Percentiles rank a stretch among this genome's conserved stretches.
These are phyloP conservation scores for Ectemnius continuus DNA, from an alignment of 2,888 invertebrate species.

Conservation along the genomic window DNA sequence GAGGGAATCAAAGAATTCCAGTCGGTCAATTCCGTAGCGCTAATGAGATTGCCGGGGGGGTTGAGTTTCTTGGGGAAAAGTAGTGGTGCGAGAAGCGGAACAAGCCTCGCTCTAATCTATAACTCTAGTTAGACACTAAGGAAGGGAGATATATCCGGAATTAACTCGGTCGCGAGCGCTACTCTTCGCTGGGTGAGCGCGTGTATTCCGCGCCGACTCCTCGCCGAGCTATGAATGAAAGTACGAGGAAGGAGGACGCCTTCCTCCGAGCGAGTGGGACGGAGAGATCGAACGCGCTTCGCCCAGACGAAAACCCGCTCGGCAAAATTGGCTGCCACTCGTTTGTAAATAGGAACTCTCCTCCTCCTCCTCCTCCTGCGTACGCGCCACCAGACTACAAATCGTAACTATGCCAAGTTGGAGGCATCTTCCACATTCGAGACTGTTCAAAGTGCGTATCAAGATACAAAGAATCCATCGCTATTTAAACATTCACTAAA, in stretches of 20 bases:
- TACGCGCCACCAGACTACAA: too few relatives aligned
- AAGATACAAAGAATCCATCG: too few relatives aligned
- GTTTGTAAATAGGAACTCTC: too few relatives aligned
- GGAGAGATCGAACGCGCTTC: not conserved
- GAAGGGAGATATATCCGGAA: not conserved
- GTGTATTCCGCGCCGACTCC: not conserved
- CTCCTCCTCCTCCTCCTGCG: too few relatives aligned
- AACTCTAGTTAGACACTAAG: slow-evolving; percentile 6
- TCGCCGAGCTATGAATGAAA: slow-evolving; percentile 4
- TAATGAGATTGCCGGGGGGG: not conserved
- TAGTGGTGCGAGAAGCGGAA: not conserved
- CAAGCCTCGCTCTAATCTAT: not conserved
- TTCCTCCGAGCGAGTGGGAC: not conserved
- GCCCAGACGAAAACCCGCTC: not conserved
- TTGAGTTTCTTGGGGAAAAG: not conserved
- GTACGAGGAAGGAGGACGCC: not conserved
- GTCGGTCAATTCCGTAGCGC: too few relatives aligned
- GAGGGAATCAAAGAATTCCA: too few relatives aligned
- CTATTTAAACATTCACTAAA: too few relatives aligned
- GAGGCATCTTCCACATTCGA: too few relatives aligned
- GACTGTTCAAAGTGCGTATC: too few relatives aligned
- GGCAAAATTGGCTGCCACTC: too few relatives aligned
- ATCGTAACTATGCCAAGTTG: too few relatives aligned
- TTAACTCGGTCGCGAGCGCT: slow-evolving; percentile 6
- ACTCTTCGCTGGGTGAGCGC: not conserved